Conservation (phyloP, 1,140 invertebrate genomes). For the Brachionus rubens region DNA sequence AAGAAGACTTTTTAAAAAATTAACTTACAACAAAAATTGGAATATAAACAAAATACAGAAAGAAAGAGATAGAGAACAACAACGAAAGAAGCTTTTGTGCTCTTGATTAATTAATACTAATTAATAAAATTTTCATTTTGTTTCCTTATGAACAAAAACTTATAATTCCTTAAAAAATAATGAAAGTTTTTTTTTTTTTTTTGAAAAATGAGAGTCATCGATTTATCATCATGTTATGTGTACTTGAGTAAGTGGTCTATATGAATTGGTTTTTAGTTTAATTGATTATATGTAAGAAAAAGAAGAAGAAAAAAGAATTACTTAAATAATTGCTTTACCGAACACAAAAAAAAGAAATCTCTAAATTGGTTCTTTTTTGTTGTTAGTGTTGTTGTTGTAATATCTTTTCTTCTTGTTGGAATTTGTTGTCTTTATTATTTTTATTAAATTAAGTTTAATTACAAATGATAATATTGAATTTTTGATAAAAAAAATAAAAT, state of each 20-base stretch:
- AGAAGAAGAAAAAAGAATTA: background rate
- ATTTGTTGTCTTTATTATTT: background rate
- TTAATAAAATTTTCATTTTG: too few species aligned
- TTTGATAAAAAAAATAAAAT: too few species aligned
- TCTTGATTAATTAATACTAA: too few species aligned
- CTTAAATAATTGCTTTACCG: slow-evolving; percentile 8
- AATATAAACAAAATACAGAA: too few species aligned
- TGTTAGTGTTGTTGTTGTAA: background rate
- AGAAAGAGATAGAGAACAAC: too few species aligned
- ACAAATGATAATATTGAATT: slow-evolving; percentile 30
- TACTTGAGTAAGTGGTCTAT: slow-evolving; percentile 26
- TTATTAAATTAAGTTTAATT: background rate
- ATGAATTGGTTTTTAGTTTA: slow-evolving; percentile 23
- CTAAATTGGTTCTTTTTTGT: background rate
- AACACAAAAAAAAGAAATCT: background rate
- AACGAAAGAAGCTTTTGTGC: too few species aligned
- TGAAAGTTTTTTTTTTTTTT: slow-evolving; percentile 1
- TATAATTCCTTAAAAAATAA: too few species aligned
- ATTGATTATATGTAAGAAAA: background rate
- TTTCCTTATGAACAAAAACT: too few species aligned
- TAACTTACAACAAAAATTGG: too few species aligned
- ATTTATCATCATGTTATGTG: slow-evolving; percentile 15
- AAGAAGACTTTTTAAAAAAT: too few species aligned
- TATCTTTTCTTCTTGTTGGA: background rate
- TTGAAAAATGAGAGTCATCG: slow-evolving; percentile 24